phyloP scores from a whole-genome alignment of 2,113 vertebrate genomes.

The Fulmarus glacialis region DNA sequence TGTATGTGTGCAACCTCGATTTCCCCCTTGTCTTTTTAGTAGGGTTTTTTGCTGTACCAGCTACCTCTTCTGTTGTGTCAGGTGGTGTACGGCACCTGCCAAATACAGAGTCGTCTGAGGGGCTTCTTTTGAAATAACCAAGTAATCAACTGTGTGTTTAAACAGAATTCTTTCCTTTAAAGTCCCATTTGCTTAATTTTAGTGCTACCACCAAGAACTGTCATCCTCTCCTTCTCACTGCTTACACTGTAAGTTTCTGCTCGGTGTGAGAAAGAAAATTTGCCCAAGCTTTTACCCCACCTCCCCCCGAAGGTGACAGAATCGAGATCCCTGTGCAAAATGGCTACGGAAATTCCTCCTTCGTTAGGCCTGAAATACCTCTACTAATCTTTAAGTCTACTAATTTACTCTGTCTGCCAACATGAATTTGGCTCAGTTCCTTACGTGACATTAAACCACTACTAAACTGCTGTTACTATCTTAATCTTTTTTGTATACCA shows the following conservation, averaged over 20 bases:
- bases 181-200: not conserved
- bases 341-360: not conserved
- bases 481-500: not conserved
- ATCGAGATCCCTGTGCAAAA: not conserved
- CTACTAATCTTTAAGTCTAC: not conserved
- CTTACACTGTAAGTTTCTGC: not conserved
- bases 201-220: not conserved
- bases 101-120: not conserved
- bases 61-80: not conserved
- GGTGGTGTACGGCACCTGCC: not conserved
- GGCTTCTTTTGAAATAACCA: constrained; percentile 24
- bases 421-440: constrained; percentile 4
- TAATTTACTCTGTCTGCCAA: not conserved
- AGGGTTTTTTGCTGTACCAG: not conserved
- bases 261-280: not conserved
- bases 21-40: not conserved
- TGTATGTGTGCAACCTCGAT: not conserved
- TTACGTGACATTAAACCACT: not conserved
- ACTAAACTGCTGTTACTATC: not conserved
- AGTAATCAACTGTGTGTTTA: not conserved
- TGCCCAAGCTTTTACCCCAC: not conserved
- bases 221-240: not conserved
- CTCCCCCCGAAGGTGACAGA: not conserved
- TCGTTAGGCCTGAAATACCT: not conserved
- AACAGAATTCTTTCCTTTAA: not conserved